Percentiles rank a stretch among this genome's conserved stretches.
Evolutionary conservation across 2,113 vertebrate species (phyloP).

Genomic region (Psophia crepitans): DNA sequence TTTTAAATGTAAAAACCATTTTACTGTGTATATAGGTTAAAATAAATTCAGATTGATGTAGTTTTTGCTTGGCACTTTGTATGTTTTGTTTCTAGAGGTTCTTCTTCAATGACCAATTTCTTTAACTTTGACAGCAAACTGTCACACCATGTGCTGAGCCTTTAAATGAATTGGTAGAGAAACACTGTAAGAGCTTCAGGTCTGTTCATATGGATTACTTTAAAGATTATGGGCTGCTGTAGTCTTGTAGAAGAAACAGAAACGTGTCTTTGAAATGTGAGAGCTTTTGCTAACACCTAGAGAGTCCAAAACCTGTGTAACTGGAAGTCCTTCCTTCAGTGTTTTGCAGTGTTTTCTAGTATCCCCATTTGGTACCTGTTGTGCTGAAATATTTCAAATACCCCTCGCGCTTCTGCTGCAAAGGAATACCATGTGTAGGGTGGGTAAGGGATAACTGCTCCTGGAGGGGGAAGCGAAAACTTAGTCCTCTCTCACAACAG

Average conservation of each 20-base stretch:
- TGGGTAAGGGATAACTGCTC: not conserved
- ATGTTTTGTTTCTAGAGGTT: not conserved
- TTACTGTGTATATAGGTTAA: not conserved
- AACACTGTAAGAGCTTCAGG: not conserved
- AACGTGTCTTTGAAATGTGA: not conserved
- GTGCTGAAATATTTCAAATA: not conserved
- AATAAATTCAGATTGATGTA: not conserved
- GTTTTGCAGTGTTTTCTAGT: not conserved
- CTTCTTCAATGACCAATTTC: not conserved
- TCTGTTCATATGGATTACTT: not conserved
- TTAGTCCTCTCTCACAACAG: not conserved
- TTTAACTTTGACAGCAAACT: not conserved
- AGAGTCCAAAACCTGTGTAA: not conserved
- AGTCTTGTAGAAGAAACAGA: not conserved
- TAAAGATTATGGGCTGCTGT: not conserved
- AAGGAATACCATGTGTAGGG: not conserved
- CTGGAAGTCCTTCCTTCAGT: not conserved
- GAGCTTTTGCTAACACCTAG: not conserved
- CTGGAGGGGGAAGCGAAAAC: not conserved
- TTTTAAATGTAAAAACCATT: not conserved
- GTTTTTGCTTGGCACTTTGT: not conserved
- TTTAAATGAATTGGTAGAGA: not conserved
- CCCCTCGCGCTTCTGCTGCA: not conserved
- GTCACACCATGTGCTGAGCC: rapidly evolving
- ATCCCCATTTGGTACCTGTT: not conserved